Conservation (phyloP, 1,140 invertebrate species). For the Ceratitis capitata region DNA sequence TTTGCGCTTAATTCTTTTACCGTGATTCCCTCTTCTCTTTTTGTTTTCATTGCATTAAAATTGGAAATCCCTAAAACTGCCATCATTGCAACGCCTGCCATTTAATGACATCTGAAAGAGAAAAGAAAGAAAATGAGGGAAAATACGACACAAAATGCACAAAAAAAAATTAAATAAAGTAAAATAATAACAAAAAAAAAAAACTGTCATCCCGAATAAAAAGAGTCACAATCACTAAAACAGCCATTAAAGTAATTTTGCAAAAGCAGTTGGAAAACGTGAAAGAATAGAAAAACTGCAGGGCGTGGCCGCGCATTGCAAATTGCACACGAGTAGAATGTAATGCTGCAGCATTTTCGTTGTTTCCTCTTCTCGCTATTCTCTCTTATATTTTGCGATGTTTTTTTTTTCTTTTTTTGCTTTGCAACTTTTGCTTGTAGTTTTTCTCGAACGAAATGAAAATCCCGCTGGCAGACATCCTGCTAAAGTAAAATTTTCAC, state of each 20-base stretch:
- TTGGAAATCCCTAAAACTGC: slow-evolving; percentile 2
- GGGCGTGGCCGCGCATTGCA: slow-evolving; percentile 17
- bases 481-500: background rate
- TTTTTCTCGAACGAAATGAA: background rate
- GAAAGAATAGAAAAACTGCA: background rate
- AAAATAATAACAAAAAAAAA: background rate
- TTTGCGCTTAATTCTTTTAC: background rate
- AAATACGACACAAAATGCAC: background rate
- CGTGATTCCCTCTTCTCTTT: background rate
- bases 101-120: slow-evolving; percentile 22
- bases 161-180: too few species aligned
- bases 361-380: background rate
- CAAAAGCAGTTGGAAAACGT: background rate
- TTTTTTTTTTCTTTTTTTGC: too few species aligned
- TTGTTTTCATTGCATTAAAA: background rate
- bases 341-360: background rate
- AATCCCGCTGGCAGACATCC: slow-evolving; percentile 14
- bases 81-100: slow-evolving; percentile 5
- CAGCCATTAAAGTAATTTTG: slow-evolving; percentile 1
- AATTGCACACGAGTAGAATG: background rate
- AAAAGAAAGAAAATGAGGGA: background rate
- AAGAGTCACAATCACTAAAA: background rate
- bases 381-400: too few species aligned
- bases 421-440: background rate
- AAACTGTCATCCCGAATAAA: background rate